Evolutionary conservation across 2,888 invertebrate species (phyloP).

Genomic region (Eumerus sabulonum): DNA sequence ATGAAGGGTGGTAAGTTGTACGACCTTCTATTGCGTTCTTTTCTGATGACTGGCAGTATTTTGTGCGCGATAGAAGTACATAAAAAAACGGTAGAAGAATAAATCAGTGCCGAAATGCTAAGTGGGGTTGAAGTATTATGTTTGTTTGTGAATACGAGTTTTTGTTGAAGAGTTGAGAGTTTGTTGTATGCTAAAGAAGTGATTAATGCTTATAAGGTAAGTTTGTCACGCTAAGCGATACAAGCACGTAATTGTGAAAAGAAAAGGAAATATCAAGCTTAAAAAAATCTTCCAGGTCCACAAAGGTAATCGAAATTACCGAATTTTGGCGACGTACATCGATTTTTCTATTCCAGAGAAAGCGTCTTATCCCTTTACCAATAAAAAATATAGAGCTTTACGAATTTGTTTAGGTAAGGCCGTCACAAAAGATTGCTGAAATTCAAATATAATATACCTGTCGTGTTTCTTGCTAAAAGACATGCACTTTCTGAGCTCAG

Average conservation of each 20-base stretch:
- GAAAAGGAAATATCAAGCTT: not conserved
- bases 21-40: not conserved
- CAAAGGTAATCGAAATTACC: not conserved
- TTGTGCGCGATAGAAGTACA: slow-evolving; percentile 9
- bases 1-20: not conserved
- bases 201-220: slow-evolving; percentile 74
- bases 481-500: too few species aligned
- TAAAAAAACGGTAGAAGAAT: slow-evolving; percentile 25
- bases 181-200: slow-evolving; percentile 65
- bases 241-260: slow-evolving; percentile 36
- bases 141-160: slow-evolving; percentile 11
- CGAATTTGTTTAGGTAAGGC: too few species aligned
- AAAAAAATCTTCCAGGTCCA: not conserved
- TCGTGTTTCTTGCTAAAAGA: too few species aligned
- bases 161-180: slow-evolving; percentile 1
- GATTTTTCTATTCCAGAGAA: too few species aligned
- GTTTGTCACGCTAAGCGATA: slow-evolving; percentile 74
- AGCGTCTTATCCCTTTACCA: too few species aligned
- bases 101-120: slow-evolving; percentile 39
- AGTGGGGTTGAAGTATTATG: not conserved
- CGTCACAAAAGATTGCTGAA: too few species aligned
- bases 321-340: too few species aligned
- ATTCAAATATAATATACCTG: too few species aligned
- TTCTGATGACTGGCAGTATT: not conserved
- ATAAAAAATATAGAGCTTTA: too few species aligned